Evolutionary conservation across 2,113 vertebrate species (phyloP).

Genomic region (Cisticola juncidis): DNA sequence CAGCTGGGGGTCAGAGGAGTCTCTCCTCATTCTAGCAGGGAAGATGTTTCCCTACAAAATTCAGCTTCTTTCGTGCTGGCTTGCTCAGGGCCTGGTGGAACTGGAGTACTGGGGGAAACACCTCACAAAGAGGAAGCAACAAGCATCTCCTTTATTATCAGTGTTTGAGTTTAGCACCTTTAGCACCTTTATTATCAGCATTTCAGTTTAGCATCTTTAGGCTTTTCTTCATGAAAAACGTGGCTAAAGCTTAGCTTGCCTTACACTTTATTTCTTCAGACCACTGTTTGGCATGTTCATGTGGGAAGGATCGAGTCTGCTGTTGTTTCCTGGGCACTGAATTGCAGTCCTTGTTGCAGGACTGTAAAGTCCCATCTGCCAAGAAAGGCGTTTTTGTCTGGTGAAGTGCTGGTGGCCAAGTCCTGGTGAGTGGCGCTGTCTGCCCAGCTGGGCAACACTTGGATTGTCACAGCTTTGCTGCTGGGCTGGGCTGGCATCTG

Average conservation of each 20-base stretch:
- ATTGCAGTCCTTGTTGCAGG: neutral
- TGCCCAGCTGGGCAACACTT: neutral
- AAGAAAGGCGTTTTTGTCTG: neutral
- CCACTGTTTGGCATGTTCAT: rapidly evolving
- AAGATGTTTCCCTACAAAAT: neutral
- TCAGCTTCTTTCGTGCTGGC: neutral
- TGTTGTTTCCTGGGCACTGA: neutral
- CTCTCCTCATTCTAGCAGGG: neutral
- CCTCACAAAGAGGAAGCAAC: neutral
- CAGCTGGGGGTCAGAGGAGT: neutral
- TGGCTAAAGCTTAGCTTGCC: neutral
- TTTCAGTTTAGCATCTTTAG: neutral
- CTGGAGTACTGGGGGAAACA: neutral
- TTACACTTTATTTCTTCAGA: neutral
- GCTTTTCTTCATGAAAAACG: neutral
- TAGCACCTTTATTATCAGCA: neutral
- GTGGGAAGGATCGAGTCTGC: neutral
- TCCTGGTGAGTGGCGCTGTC: rapidly evolving
- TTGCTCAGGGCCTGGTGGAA: neutral
- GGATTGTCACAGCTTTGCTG: neutral
- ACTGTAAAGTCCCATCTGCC: neutral
- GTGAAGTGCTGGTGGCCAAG: neutral
- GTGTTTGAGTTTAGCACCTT: neutral
- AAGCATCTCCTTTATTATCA: neutral
- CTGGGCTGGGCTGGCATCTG: rapidly evolving